Conservation (phyloP, 2,113 vertebrate genomes). For the Hypomesus transpacificus region DNA sequence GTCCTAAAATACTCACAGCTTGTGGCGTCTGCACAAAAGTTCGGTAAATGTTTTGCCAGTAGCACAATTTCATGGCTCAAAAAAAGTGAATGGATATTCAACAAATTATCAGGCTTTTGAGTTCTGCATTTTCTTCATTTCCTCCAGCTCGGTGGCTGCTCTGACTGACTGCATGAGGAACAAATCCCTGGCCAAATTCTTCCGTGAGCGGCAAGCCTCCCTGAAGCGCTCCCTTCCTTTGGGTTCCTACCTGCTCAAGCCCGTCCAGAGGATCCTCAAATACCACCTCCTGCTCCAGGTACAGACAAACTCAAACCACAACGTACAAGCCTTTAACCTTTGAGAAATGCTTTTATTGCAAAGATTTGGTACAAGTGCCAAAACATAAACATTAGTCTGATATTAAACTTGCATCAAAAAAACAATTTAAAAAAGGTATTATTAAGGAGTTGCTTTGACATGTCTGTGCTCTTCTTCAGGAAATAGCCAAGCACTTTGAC, state of each 20-base stretch:
- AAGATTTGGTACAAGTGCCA: background rate
- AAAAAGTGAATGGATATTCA: background rate
- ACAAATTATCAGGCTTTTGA: conserved; percentile 2
- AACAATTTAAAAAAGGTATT: no score
- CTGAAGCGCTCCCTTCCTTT: conserved; percentile 82
- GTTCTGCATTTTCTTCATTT: background rate
- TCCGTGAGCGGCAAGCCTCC: conserved; percentile 82
- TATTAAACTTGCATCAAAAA: no score
- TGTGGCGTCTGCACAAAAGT: background rate
- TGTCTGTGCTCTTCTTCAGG: conserved; percentile 61
- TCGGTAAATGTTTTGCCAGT: background rate
- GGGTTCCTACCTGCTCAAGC: conserved; percentile 91
- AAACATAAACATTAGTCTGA: background rate
- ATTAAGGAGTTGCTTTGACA: background rate
- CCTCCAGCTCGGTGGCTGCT: conserved; percentile 80
- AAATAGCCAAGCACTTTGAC: conserved; percentile 92
- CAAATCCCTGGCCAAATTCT: conserved; percentile 84
- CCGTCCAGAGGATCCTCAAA: conserved; percentile 94
- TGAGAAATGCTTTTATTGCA: background rate
- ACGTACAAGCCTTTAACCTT: no score
- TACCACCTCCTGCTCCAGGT: conserved; percentile 96
- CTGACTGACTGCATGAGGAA: conserved; percentile 90
- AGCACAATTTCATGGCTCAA: background rate
- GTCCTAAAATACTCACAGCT: no score
- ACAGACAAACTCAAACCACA: background rate